These are phyloP conservation scores for Scaptomyza polygonia DNA, from an alignment of 2,888 invertebrate genomes.

Conservation along the genomic window DNA sequence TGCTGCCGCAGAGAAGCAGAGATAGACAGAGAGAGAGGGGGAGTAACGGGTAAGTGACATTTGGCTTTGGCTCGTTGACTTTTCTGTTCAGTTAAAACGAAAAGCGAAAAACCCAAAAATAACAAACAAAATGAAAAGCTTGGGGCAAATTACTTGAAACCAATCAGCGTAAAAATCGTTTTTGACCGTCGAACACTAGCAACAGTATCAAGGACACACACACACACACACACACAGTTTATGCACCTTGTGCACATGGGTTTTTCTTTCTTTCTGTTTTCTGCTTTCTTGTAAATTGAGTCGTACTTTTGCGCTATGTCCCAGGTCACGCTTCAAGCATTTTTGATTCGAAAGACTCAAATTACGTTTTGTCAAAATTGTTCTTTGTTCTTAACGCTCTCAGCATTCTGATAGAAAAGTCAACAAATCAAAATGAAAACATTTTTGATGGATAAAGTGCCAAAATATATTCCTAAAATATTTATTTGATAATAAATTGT, in stretches of 20 bases:
- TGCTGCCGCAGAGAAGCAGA: conserved; percentile 30
- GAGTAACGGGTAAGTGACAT: conserved; percentile 46
- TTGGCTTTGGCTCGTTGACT: conserved; percentile 76
- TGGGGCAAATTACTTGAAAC: conserved; percentile 67
- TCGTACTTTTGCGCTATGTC: conserved; percentile 39
- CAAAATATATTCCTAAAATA: too few species aligned
- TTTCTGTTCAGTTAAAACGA: conserved; percentile 22
- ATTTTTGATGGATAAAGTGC: too few species aligned
- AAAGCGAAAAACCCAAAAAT: background rate
- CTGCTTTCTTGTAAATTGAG: conserved; percentile 64
- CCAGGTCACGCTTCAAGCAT: conserved; percentile 23
- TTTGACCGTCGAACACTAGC: conserved; percentile 30
- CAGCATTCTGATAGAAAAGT: too few species aligned
- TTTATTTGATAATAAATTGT: too few species aligned
- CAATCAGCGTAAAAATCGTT: conserved; percentile 79
- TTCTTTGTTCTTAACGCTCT: background rate
- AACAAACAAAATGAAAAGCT: conserved; percentile 35
- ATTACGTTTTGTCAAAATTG: too few species aligned
- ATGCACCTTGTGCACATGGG: conserved; percentile 13
- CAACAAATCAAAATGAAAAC: too few species aligned
- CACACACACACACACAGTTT: too few species aligned
- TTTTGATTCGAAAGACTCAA: conserved; percentile 9
- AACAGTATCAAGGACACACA: conserved; percentile 27
- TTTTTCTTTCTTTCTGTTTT: conserved; percentile 6
- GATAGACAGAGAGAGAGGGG: background rate